Percentiles rank a stretch among this genome's conserved stretches.
These are phyloP conservation scores for Piprites chloris DNA, from an alignment of 2,113 vertebrate species.

Conservation along the genomic window DNA sequence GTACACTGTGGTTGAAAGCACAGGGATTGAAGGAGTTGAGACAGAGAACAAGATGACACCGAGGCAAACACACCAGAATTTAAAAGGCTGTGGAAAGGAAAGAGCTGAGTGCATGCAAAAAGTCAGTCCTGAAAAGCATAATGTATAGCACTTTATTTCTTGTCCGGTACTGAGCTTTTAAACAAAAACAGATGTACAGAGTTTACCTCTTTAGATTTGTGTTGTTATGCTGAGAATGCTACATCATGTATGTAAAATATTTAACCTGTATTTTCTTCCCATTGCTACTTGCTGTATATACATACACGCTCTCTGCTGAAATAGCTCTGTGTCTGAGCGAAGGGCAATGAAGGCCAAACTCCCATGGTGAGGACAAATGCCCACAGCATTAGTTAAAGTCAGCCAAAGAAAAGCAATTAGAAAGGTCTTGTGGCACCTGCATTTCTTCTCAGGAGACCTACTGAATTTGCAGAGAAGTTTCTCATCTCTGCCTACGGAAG, in stretches of 20 bases:
- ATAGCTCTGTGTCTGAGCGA: background rate
- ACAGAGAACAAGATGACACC: background rate
- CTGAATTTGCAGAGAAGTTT: background rate
- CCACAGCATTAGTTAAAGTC: slow-evolving; percentile 39
- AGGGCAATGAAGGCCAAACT: background rate
- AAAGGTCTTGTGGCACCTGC: slow-evolving; percentile 15
- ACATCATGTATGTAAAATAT: background rate
- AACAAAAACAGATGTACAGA: background rate
- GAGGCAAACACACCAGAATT: background rate
- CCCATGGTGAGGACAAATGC: background rate
- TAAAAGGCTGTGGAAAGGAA: background rate
- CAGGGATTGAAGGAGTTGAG: background rate
- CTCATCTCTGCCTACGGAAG: background rate
- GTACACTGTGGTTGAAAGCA: background rate
- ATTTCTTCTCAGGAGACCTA: slow-evolving; percentile 6
- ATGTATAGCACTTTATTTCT: background rate
- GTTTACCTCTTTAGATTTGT: background rate
- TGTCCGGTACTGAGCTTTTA: background rate
- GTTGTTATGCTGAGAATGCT: background rate
- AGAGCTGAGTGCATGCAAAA: background rate
- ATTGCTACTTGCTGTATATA: background rate
- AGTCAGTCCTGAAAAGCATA: background rate
- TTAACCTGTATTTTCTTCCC: background rate
- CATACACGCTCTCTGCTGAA: background rate
- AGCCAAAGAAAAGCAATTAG: slow-evolving; percentile 31